Conservation (phyloP, 2,888 invertebrate genomes). For the Calephelis perditalis region DNA sequence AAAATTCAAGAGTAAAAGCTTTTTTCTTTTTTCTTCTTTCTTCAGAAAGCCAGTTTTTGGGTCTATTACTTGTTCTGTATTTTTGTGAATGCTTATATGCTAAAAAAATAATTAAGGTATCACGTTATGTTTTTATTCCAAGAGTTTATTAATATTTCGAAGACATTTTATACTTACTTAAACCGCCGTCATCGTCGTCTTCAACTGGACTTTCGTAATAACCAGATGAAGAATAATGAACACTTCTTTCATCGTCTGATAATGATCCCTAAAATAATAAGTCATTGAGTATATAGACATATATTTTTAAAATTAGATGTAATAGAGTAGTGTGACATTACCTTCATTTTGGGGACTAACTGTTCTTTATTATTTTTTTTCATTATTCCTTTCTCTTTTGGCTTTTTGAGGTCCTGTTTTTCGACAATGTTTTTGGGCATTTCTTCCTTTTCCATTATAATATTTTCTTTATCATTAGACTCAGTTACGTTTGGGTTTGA, state of each 20-base stretch:
- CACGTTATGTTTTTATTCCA: too few relatives aligned
- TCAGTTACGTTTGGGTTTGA: slow-evolving; percentile 68
- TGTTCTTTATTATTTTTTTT: slow-evolving; percentile 51
- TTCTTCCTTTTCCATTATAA: slow-evolving; percentile 48
- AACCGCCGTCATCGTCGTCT: slow-evolving; percentile 78
- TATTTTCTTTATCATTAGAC: slow-evolving; percentile 43
- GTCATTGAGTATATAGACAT: background rate
- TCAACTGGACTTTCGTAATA: slow-evolving; percentile 87
- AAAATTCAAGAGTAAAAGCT: slow-evolving; percentile 87
- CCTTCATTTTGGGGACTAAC: slow-evolving; percentile 63
- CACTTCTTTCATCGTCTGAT: slow-evolving; percentile 84
- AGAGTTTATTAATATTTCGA: slow-evolving; percentile 13
- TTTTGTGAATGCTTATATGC: slow-evolving; percentile 74
- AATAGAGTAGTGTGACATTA: slow-evolving; percentile 30
- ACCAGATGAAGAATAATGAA: slow-evolving; percentile 85
- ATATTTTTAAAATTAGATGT: slow-evolving; percentile 2
- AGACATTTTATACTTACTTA: slow-evolving; percentile 51
- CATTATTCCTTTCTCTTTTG: slow-evolving; percentile 42
- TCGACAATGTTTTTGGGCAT: slow-evolving; percentile 42
- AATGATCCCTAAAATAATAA: slow-evolving; percentile 69
- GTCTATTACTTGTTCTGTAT: slow-evolving; percentile 62
- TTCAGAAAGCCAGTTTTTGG: slow-evolving; percentile 81
- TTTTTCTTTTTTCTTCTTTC: slow-evolving; percentile 85
- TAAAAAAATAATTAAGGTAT: slow-evolving; percentile 27
- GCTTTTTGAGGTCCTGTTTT: slow-evolving; percentile 25